Evolutionary conservation across 2,113 vertebrate genomes (phyloP).

Genomic region (Sceloporus undulatus): DNA sequence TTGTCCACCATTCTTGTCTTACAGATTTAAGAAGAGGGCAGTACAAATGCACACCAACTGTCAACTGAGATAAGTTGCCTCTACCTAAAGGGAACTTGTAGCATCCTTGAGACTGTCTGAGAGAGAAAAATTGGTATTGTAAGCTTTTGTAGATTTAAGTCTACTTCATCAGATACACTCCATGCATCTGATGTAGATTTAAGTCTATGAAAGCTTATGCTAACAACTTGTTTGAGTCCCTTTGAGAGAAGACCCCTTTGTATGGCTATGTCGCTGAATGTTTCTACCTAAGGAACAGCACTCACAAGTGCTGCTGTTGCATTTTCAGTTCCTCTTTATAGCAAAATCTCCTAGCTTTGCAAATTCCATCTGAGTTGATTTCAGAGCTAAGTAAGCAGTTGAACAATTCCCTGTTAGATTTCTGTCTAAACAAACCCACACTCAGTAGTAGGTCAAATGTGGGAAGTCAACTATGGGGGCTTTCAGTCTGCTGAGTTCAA

Average conservation of each 20-base stretch:
- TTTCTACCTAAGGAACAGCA: neutral
- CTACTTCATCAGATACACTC: too few species aligned
- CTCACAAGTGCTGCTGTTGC: neutral
- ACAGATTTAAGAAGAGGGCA: neutral
- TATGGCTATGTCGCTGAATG: neutral
- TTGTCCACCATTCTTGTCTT: too few species aligned
- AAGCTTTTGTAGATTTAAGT: too few species aligned
- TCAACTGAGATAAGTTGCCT: too few species aligned
- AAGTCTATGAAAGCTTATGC: too few species aligned
- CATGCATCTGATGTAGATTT: too few species aligned
- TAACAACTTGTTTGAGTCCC: too few species aligned
- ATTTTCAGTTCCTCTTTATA: constrained; percentile 40
- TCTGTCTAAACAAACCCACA: constrained; percentile 8
- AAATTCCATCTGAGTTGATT: constrained; percentile 15
- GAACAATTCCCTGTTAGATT: constrained; percentile 31
- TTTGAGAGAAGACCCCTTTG: too few species aligned
- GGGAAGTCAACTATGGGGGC: constrained; percentile 27
- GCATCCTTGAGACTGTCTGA: too few species aligned
- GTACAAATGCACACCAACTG: neutral
- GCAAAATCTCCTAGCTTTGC: constrained; percentile 43
- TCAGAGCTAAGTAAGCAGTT: constrained; percentile 53
- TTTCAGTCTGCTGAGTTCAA: constrained; percentile 3
- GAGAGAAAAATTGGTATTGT: too few species aligned
- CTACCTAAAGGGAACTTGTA: too few species aligned
- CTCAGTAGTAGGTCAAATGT: constrained; percentile 33